Evolutionary conservation across 2,888 invertebrate genomes (phyloP).

Genomic region (Trachelus troglodyta): DNA sequence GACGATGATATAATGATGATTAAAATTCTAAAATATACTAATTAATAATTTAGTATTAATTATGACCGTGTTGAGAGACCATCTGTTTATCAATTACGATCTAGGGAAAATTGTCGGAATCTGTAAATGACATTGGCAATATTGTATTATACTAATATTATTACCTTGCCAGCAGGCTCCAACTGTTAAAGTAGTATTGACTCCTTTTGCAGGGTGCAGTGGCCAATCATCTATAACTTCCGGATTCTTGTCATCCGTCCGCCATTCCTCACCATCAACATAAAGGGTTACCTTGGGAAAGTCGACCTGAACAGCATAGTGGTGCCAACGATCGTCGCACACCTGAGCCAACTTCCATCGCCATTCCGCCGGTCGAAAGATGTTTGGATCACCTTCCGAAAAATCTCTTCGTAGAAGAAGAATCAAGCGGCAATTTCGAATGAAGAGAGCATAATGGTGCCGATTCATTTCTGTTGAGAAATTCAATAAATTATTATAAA

Average conservation of each 20-base stretch:
- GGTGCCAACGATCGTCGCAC: constrained; percentile 99
- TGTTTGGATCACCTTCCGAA: constrained; percentile 91
- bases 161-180: constrained; percentile 96
- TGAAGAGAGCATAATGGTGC: constrained; percentile 97
- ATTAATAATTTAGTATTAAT: too few species aligned
- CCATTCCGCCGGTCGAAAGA: constrained; percentile 98
- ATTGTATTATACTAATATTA: constrained; percentile 58
- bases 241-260: constrained; percentile 80
- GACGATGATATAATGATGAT: too few species aligned
- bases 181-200: constrained; percentile 92
- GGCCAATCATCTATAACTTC: constrained; percentile 99
- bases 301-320: constrained; percentile 93
- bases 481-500: constrained; percentile 6
- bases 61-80: too few species aligned
- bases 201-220: constrained; percentile 92
- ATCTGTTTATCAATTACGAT: too few species aligned
- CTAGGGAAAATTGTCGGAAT: too few species aligned
- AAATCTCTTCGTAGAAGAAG: constrained; percentile 91
- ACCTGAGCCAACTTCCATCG: constrained; percentile 96
- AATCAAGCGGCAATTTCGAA: constrained; percentile 96
- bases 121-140: neutral
- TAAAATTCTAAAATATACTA: too few species aligned
- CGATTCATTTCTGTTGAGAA: constrained; percentile 91
- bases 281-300: constrained; percentile 90
- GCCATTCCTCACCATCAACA: constrained; percentile 85